These are phyloP conservation scores for Schizopygopsis pylzovi DNA, from an alignment of 2,797 vertebrate species.

Conservation along the genomic window DNA sequence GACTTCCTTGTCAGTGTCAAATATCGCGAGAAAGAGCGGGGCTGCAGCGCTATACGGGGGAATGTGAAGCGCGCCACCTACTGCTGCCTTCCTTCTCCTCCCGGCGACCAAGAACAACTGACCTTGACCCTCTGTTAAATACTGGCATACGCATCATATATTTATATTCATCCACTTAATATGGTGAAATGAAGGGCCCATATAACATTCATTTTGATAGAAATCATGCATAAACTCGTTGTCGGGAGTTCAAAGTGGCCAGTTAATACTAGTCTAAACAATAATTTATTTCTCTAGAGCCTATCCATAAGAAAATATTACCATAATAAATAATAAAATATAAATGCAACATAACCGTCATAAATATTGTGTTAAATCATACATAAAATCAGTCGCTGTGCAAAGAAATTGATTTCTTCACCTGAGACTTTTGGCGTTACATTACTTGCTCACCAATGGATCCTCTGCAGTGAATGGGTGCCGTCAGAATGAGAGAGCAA, in stretches of 20 bases:
- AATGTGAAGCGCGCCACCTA: background rate
- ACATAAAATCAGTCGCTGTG: background rate
- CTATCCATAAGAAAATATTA: background rate
- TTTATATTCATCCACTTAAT: background rate
- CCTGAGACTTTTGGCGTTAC: background rate
- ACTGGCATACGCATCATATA: background rate
- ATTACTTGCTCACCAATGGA: background rate
- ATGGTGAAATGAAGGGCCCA: background rate
- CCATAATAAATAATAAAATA: background rate
- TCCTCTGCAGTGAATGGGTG: background rate
- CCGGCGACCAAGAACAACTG: background rate
- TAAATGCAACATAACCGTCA: background rate
- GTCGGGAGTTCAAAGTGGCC: background rate
- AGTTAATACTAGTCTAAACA: background rate
- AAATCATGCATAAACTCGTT: background rate
- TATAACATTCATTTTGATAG: background rate
- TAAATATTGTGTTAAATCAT: background rate
- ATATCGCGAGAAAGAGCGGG: background rate
- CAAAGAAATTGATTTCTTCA: background rate
- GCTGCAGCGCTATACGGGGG: background rate
- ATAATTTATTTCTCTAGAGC: background rate
- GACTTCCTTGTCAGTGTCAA: slow-evolving; percentile 18
- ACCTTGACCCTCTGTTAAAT: background rate
- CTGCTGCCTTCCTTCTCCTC: background rate
- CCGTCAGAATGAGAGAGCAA: background rate